Conservation (phyloP, 2,113 vertebrate species). For the Hyperopisus bebe region DNA sequence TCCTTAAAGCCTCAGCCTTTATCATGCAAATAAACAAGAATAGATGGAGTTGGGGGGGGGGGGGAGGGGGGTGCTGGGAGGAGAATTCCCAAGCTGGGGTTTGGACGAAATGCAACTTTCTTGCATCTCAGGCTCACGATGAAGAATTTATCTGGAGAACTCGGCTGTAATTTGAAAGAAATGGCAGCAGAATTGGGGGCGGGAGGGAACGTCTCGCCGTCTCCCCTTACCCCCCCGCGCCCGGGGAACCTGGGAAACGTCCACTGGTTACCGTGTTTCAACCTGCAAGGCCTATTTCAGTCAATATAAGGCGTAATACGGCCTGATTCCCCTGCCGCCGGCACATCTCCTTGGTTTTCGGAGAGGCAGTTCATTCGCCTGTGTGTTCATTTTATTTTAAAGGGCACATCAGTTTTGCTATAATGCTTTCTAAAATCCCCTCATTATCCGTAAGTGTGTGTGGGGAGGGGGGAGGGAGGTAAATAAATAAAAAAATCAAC, state of each 20-base stretch:
- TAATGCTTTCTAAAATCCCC: slow-evolving; percentile 24
- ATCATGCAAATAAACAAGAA: slow-evolving; percentile 88
- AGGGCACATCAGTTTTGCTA: slow-evolving; percentile 17
- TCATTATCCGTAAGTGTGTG: slow-evolving; percentile 39
- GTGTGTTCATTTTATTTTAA: slow-evolving; percentile 9
- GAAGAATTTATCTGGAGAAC: slow-evolving; percentile 69
- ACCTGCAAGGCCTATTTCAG: slow-evolving; percentile 58
- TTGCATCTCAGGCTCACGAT: slow-evolving; percentile 56
- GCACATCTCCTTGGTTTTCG: neutral
- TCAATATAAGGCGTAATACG: slow-evolving; percentile 50
- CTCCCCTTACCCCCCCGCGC: slow-evolving; percentile 56
- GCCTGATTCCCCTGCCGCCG: neutral
- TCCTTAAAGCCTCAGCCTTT: slow-evolving; percentile 65
- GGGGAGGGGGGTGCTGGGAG: slow-evolving; percentile 42
- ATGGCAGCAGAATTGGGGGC: slow-evolving; percentile 74
- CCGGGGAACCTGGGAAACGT: slow-evolving; percentile 51
- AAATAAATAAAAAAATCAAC: slow-evolving; percentile 47
- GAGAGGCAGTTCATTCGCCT: neutral
- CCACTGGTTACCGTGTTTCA: slow-evolving; percentile 57
- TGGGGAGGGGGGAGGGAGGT: neutral
- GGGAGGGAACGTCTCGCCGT: slow-evolving; percentile 66
- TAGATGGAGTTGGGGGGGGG: slow-evolving; percentile 55
- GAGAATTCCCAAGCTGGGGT: slow-evolving; percentile 76
- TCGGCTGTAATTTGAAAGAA: slow-evolving; percentile 82
- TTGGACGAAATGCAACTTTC: slow-evolving; percentile 78